Conservation (phyloP, 2,797 vertebrate species). For the Gallinago nigripennis region DNA sequence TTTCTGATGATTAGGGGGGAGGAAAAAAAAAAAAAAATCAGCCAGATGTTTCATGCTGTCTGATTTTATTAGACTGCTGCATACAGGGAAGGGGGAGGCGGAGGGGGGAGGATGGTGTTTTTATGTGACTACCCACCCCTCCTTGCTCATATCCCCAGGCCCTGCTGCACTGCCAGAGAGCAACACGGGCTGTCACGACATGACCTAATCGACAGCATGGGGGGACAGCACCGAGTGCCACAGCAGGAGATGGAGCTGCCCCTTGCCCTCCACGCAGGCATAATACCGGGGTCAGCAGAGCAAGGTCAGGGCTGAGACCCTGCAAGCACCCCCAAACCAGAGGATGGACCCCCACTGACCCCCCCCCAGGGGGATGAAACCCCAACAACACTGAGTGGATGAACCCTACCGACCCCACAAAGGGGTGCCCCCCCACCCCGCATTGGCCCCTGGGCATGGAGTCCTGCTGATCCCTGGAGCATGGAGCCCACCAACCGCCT, state of each 20-base stretch:
- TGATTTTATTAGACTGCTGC: conserved; percentile 54
- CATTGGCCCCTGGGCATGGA: neutral
- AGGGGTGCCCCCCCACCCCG: too few species aligned
- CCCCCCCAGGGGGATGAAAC: neutral
- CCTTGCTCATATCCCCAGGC: neutral
- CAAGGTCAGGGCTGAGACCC: neutral
- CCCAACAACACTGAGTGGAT: accelerated
- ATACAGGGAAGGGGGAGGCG: neutral
- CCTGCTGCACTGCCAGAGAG: neutral
- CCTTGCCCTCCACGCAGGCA: neutral
- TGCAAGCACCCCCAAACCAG: neutral
- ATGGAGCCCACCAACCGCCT: too few species aligned
- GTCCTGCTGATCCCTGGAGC: neutral
- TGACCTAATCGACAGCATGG: neutral
- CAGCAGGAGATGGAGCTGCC: neutral
- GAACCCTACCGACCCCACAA: neutral
- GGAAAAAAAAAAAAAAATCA: neutral
- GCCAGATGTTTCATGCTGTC: conserved; percentile 60
- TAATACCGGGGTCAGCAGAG: neutral
- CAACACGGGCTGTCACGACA: neutral
- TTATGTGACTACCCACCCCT: neutral
- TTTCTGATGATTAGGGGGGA: neutral
- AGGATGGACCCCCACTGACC: neutral
- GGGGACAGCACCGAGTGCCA: neutral
- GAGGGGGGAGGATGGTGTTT: neutral